A percentile compares a stretch with the other conserved stretches of the same genome.
These are phyloP conservation scores for Pangasius djambal DNA, from an alignment of 2,797 vertebrate species.

Conservation along the genomic window DNA sequence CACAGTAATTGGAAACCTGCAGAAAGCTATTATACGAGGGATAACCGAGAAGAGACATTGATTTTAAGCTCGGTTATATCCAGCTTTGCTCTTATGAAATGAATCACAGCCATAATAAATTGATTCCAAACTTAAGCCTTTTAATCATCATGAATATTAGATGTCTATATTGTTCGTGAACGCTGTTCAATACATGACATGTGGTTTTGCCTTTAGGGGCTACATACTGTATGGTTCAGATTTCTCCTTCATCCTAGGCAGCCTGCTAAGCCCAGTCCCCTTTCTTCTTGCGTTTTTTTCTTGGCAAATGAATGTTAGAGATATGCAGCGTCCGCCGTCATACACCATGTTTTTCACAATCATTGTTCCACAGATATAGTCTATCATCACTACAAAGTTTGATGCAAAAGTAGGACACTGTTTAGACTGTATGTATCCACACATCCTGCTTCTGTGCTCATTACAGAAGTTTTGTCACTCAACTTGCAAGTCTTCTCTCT, in stretches of 20 bases:
- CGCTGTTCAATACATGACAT: not conserved
- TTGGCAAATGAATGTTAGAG: not conserved
- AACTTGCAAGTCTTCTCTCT: not conserved
- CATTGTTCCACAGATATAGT: not conserved
- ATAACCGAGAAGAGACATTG: slow-evolving; percentile 51
- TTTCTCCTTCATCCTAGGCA: not conserved
- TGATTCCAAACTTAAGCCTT: slow-evolving; percentile 49
- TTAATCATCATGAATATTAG: slow-evolving; percentile 56
- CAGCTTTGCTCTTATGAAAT: slow-evolving; percentile 40
- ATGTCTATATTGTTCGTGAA: slow-evolving; percentile 43
- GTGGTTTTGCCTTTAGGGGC: not conserved
- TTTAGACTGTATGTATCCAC: not conserved
- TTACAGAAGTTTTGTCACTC: not conserved
- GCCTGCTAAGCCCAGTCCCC: no score
- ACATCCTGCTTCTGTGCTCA: not conserved
- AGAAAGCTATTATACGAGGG: slow-evolving; percentile 43
- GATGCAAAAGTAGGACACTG: not conserved
- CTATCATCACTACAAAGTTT: not conserved
- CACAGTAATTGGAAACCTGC: slow-evolving; percentile 53
- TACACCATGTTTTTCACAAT: not conserved
- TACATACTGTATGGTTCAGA: not conserved
- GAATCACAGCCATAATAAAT: slow-evolving; percentile 44
- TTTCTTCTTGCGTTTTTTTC: not conserved
- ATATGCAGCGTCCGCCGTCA: not conserved
- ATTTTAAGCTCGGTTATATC: slow-evolving; percentile 53